phyloP scores from a whole-genome alignment of 2,113 vertebrate genomes.

The Nettapus auritus region DNA sequence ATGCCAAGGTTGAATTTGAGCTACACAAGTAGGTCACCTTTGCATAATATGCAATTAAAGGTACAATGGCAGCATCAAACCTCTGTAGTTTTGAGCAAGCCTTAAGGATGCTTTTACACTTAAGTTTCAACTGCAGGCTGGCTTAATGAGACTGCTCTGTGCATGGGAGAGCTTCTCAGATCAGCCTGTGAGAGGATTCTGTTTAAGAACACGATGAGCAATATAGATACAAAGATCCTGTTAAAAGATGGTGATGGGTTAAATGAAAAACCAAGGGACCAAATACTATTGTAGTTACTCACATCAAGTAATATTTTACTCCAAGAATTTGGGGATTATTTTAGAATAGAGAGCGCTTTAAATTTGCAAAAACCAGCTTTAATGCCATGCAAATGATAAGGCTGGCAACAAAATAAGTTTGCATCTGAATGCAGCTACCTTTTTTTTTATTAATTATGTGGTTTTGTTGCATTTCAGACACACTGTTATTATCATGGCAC shows the following conservation, averaged over 20 bases:
- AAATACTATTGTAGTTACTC: not conserved
- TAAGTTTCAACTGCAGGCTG: not conserved
- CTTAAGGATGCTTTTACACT: not conserved
- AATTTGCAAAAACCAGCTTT: not conserved
- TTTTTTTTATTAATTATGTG: conserved; percentile 2
- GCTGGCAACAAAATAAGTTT: not conserved
- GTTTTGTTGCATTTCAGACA: conserved; percentile 61
- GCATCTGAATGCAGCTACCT: not conserved
- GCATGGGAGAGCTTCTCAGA: not conserved
- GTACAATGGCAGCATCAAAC: not conserved
- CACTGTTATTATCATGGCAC: conserved; percentile 74
- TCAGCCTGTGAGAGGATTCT: not conserved
- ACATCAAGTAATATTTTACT: not conserved
- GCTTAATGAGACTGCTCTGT: not conserved
- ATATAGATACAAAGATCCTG: not conserved
- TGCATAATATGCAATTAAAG: not conserved
- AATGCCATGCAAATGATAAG: not conserved
- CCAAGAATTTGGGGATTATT: not conserved
- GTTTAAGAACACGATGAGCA: not conserved
- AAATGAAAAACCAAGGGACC: not conserved
- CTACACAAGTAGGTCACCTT: not conserved
- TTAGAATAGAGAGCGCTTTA: not conserved
- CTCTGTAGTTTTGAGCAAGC: not conserved
- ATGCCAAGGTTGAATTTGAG: not conserved
- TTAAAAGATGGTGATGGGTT: not conserved